Conservation (phyloP, 2,888 invertebrate genomes). For the Arrhopalites spinosus region DNA sequence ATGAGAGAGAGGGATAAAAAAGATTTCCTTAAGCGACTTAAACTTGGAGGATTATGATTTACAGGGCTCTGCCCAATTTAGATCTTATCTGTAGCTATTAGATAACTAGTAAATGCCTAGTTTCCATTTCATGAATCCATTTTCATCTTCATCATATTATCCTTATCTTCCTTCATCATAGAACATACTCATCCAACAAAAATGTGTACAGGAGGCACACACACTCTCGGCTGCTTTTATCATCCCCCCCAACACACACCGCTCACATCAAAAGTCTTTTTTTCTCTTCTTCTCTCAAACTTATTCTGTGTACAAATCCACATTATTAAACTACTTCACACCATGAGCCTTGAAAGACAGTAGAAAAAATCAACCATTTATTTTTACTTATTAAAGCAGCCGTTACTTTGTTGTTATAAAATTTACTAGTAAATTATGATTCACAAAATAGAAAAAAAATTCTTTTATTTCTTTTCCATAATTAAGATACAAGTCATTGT, state of each 20-base stretch:
- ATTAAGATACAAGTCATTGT: too few relatives aligned
- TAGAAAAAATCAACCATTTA: too few relatives aligned
- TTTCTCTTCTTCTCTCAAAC: background rate
- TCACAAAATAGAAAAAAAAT: too few relatives aligned
- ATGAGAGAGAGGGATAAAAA: background rate
- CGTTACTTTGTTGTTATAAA: too few relatives aligned
- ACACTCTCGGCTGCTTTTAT: background rate
- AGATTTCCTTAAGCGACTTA: constrained; percentile 11
- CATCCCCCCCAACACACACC: background rate
- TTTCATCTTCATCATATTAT: constrained; percentile 34
- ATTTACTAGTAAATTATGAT: too few relatives aligned
- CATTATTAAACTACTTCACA: background rate
- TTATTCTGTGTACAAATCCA: background rate
- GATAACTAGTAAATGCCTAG: constrained; percentile 44
- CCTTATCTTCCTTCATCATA: constrained; percentile 21
- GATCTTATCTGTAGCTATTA: constrained; percentile 54
- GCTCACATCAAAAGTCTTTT: constrained; percentile 2
- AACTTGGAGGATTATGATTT: constrained; percentile 50
- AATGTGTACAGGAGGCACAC: background rate
- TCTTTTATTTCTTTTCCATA: too few relatives aligned
- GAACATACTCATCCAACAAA: background rate
- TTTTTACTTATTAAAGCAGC: too few relatives aligned
- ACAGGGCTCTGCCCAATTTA: constrained; percentile 53
- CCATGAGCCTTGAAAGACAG: background rate
- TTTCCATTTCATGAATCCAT: constrained; percentile 44